These are phyloP conservation scores for Phaedon cochleariae DNA, from an alignment of 2,888 invertebrate species.

Conservation along the genomic window DNA sequence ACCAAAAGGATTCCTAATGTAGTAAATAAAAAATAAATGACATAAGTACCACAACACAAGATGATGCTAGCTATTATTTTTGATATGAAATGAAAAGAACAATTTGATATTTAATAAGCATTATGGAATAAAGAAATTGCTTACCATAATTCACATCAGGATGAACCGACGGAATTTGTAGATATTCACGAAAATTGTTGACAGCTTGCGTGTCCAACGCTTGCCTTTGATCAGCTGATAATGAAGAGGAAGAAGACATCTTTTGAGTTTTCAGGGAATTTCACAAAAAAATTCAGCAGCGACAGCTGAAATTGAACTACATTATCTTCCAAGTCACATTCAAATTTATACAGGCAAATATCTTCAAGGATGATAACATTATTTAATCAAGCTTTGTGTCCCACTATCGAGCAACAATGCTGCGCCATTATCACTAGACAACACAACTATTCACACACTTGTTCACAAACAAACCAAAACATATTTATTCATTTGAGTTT, in stretches of 20 bases:
- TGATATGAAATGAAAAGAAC: no score
- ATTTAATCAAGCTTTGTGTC: conserved; percentile 12
- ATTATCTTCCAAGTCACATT: not conserved
- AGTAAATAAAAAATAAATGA: conserved; percentile 35
- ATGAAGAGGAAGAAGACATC: conserved; percentile 56
- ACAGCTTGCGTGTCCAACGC: conserved; percentile 55
- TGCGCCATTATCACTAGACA: not conserved
- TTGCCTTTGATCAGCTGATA: conserved; percentile 56
- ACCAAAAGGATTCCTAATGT: conserved; percentile 40
- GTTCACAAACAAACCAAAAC: no score
- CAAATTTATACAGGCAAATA: conserved; percentile 4
- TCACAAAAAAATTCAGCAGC: conserved; percentile 19
- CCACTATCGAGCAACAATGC: not conserved
- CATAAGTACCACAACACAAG: not conserved
- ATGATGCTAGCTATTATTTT: no score
- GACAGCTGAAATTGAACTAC: conserved; percentile 15
- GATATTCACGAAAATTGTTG: conserved; percentile 83
- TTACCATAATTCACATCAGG: conserved; percentile 86
- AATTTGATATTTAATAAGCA: not conserved
- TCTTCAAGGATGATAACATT: not conserved
- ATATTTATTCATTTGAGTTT: not conserved
- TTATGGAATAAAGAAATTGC: not conserved
- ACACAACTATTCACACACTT: not conserved
- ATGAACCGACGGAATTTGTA: conserved; percentile 87
- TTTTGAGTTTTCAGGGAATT: conserved; percentile 45